These are phyloP conservation scores for Sinosuthora webbiana DNA, from an alignment of 2,113 vertebrate genomes.

Conservation along the genomic window DNA sequence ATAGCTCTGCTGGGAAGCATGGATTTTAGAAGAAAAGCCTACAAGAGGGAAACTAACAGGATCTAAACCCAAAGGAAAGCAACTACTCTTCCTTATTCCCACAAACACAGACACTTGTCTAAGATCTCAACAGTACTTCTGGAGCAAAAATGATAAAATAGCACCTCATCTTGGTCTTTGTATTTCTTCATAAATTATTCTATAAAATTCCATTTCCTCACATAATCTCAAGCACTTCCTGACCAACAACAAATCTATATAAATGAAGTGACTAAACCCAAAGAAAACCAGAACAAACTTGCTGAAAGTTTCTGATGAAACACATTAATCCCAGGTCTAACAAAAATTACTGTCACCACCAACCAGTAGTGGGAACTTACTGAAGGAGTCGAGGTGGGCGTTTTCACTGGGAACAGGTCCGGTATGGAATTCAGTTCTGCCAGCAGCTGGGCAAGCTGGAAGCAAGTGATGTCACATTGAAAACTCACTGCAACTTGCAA, in stretches of 20 bases:
- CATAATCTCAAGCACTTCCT: not conserved
- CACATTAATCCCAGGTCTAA: not conserved
- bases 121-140: not conserved
- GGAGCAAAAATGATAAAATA: not conserved
- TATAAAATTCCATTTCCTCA: not conserved
- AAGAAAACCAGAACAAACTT: not conserved
- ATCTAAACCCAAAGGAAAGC: not conserved
- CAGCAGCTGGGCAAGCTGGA: slow-evolving; percentile 90
- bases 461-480: not conserved
- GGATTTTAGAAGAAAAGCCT: not conserved
- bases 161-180: not conserved
- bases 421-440: slow-evolving; percentile 88
- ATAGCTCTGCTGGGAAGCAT: not conserved
- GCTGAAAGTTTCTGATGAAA: not conserved
- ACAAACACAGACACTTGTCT: not conserved
- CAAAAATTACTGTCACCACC: not conserved
- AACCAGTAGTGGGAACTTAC: slow-evolving; percentile 69
- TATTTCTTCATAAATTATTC: not conserved
- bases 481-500: not conserved
- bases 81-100: not conserved
- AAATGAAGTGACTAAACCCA: not conserved
- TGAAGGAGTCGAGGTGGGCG: slow-evolving; percentile 50
- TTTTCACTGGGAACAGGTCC: slow-evolving; percentile 79
- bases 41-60: not conserved
- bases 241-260: not conserved